Evolutionary conservation across 2,888 invertebrate species (phyloP).

Genomic region (Drosophila ezoana): DNA sequence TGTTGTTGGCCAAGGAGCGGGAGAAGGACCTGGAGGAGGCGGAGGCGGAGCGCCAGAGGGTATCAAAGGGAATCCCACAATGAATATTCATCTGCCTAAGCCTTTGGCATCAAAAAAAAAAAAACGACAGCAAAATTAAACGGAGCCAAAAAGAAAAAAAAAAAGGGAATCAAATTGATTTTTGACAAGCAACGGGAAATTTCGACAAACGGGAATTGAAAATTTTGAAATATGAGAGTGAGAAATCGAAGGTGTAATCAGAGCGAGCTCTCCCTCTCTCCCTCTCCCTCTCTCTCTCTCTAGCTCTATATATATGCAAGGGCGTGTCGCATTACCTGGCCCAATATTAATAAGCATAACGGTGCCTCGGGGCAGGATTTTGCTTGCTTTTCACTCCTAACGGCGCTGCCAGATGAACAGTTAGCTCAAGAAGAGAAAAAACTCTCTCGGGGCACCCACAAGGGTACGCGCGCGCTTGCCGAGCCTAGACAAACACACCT

Average conservation of each 20-base stretch:
- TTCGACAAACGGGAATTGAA: conserved; percentile 37
- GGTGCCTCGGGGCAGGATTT: conserved; percentile 45
- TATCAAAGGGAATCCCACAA: conserved; percentile 7
- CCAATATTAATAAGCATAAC: conserved; percentile 75
- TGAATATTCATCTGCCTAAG: conserved; percentile 26
- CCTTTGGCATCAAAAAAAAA: conserved; percentile 13
- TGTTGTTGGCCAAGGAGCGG: conserved; percentile 10
- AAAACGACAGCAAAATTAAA: conserved; percentile 28
- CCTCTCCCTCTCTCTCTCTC: background rate
- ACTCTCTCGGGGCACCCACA: conserved; percentile 50
- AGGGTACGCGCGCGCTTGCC: conserved; percentile 37
- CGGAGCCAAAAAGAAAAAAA: conserved; percentile 36
- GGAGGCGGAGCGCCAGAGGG: background rate
- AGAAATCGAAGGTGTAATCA: conserved; percentile 68
- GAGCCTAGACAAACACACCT: conserved; percentile 67
- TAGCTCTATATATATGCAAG: background rate
- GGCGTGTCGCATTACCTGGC: conserved; percentile 74
- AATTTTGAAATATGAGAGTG: conserved; percentile 59
- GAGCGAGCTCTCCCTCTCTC: conserved; percentile 8
- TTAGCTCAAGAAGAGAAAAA: conserved; percentile 28
- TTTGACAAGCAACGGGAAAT: conserved; percentile 64
- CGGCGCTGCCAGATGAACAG: conserved; percentile 54
- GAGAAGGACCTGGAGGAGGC: background rate
- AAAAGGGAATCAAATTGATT: conserved; percentile 57
- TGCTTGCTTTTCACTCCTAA: conserved; percentile 64